Conservation (phyloP, 2,113 vertebrate species). For the Vimba vimba region DNA sequence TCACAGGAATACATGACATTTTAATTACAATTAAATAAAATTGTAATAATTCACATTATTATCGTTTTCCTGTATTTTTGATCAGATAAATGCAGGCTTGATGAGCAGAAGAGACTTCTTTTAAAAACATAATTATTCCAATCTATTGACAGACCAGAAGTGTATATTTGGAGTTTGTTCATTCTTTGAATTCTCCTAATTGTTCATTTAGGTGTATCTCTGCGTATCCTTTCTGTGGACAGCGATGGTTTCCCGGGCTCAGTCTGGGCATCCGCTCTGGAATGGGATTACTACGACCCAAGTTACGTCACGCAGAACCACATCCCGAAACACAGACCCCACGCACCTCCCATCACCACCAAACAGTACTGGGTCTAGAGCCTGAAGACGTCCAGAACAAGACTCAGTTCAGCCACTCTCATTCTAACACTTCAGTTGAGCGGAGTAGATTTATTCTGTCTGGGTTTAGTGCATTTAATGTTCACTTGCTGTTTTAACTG, state of each 20-base stretch:
- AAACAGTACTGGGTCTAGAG: constrained; percentile 80
- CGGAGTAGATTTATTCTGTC: too few relatives aligned
- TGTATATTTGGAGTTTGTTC: neutral
- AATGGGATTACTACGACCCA: constrained; percentile 85
- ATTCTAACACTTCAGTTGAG: neutral
- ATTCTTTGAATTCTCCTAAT: constrained; percentile 13
- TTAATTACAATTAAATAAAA: too few relatives aligned
- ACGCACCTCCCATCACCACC: constrained; percentile 66
- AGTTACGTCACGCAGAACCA: constrained; percentile 78
- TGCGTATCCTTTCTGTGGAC: constrained; percentile 81
- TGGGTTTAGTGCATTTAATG: neutral
- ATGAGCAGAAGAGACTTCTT: too few relatives aligned
- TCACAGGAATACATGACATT: too few relatives aligned
- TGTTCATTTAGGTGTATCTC: constrained; percentile 74
- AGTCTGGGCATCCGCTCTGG: constrained; percentile 68
- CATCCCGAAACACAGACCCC: constrained; percentile 70
- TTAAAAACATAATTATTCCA: too few relatives aligned
- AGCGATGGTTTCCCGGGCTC: constrained; percentile 75
- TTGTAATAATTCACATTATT: too few relatives aligned
- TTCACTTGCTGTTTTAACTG: constrained; percentile 39
- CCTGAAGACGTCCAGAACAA: neutral
- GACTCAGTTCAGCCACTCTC: neutral
- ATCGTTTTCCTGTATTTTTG: too few relatives aligned
- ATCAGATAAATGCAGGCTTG: too few relatives aligned
- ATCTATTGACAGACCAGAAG: neutral